Base-by-base conservation (phyloP, 1,140 invertebrate species). In the Drosophila ironensis region DNA sequence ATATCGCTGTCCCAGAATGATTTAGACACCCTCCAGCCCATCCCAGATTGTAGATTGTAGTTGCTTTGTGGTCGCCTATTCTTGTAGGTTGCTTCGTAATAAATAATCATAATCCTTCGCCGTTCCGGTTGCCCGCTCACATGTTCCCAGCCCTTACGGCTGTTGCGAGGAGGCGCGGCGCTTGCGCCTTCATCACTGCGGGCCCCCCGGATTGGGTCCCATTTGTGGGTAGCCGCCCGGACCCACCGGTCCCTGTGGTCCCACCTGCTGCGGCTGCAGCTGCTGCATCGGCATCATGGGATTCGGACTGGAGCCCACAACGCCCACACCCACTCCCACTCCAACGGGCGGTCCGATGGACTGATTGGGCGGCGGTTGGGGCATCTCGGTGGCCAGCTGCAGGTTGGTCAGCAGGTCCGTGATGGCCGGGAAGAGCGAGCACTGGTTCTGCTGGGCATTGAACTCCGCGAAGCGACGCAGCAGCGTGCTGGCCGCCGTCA, bases 391-490 rank as follows among this genome's bases (percentile, higher is more conserved):
- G 28, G 95, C 95, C 35, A 96, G 89, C 25, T 92, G 93, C 17
- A 98, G 92, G 91, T 96, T 97, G 8, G 93, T 92, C 3, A 98
- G 90, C 35, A 98, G 91, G 90, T 98, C 96, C 67, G 96, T 92
- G 24, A 98, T 94, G 16, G 97, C 96, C 6, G 96, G 95, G 90
- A 96, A 97, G 25, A 98, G 92, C 0, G 96, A 96, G 88, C 97
- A 98, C 84, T 98, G 96, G 8, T 92, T 91, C 60, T 92, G 92
- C 68, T 92, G 71, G 91, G 92, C 63, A 41, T 92, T 91, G 70
- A 91, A 93, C 47, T 95, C 94, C 8, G 92, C 87, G 82, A 94
- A 95, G 45, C 92, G 90, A 70, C 95, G 95, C 1, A 96, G 90
- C 48, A 94, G 91, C 9, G 92, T 87, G 20, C 92, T 93, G 0